These are phyloP conservation scores for Ptyas mucosa DNA, from an alignment of 2,113 vertebrate species.

Conservation along the genomic window DNA sequence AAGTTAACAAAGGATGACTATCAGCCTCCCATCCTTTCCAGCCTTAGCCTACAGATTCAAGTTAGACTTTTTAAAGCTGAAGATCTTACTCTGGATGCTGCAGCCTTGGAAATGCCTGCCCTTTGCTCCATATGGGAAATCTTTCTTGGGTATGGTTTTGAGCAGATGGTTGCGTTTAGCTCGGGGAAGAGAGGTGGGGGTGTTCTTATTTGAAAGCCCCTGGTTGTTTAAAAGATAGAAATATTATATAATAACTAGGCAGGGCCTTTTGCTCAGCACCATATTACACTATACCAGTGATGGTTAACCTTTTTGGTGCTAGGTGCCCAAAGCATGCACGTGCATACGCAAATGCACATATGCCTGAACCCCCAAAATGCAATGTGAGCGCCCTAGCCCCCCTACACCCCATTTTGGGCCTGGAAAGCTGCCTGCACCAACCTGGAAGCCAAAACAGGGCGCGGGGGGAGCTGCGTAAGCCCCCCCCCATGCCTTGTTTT, in stretches of 20 bases:
- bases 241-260: neutral
- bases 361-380: no score
- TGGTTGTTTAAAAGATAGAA: neutral
- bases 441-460: no score
- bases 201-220: neutral
- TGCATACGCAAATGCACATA: no score
- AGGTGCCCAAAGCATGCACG: no score
- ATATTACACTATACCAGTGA: no score
- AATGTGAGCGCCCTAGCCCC: no score
- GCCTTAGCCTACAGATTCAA: neutral
- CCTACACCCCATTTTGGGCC: no score
- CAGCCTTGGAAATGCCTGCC: neutral
- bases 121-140: neutral
- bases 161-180: neutral
- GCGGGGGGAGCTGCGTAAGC: no score
- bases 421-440: no score
- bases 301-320: no score
- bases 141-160: neutral
- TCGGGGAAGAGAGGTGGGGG: neutral
- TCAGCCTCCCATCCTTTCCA: neutral
- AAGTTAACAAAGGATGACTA: neutral
- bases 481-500: no score
- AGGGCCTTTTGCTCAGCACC: neutral
- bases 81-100: fast-evolving
- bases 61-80: neutral